Conservation (phyloP, 2,888 invertebrate genomes). For the Bedellia somnulentella region DNA sequence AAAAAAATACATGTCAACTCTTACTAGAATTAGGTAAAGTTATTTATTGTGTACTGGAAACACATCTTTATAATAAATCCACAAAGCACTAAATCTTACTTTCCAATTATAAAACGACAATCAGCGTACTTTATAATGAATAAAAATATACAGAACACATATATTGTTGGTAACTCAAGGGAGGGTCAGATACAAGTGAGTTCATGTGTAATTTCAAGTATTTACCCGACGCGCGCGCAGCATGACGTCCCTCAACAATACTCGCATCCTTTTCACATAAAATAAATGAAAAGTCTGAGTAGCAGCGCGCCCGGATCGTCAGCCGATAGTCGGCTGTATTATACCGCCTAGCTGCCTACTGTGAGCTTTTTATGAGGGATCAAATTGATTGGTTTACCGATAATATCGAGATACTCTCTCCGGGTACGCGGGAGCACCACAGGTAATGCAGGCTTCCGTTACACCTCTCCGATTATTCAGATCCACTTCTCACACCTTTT, state of each 20-base stretch:
- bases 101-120: no score
- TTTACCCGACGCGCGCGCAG: conserved; percentile 46
- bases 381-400: conserved; percentile 59
- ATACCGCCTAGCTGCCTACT: conserved; percentile 43
- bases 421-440: conserved; percentile 24
- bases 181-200: no score
- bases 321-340: conserved; percentile 40
- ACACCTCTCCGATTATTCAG: conserved; percentile 22
- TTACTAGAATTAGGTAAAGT: no score
- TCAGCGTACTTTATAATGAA: no score
- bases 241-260: conserved; percentile 52
- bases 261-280: conserved; percentile 60
- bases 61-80: no score
- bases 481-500: conserved; percentile 38
- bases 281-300: conserved; percentile 56
- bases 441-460: conserved; percentile 21
- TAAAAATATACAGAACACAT: no score
- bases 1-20: no score
- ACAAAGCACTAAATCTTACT: no score
- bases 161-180: no score
- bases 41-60: no score
- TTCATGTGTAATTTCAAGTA: no score
- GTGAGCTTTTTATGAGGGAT: conserved; percentile 58
- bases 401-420: conserved; percentile 42
- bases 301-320: conserved; percentile 46